phyloP scores from a whole-genome alignment of 64 coral and sea anemone species.

The Actinia equina region DNA sequence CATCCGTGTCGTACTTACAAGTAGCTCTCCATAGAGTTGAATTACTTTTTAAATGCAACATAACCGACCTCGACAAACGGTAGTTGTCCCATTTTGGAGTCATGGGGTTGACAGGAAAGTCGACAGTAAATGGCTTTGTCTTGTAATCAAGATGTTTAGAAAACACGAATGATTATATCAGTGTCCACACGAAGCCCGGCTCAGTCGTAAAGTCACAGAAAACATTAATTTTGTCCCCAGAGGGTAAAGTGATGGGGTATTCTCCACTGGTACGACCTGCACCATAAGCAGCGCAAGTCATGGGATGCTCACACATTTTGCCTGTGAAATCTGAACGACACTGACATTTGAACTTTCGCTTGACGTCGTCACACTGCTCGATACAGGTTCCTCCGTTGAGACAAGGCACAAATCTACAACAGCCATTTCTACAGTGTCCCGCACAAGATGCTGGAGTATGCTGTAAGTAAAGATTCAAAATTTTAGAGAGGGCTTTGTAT shows the following conservation, averaged over 20 bases:
- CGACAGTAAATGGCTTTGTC: background rate
- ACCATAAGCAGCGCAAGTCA: background rate
- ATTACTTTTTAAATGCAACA: background rate
- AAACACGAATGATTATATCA: conserved; percentile 38
- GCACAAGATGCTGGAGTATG: background rate
- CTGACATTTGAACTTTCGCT: conserved; percentile 49
- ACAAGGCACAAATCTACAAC: conserved; percentile 43
- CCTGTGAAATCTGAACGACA: conserved; percentile 35
- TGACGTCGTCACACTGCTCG: conserved; percentile 36
- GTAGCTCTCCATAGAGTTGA: background rate
- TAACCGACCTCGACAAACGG: background rate
- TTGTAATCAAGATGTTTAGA: background rate
- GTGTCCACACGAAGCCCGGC: conserved; percentile 51
- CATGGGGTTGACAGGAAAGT: background rate
- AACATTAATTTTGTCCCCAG: background rate
- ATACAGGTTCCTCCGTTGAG: conserved; percentile 40
- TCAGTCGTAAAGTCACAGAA: conserved; percentile 60
- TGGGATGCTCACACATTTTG: conserved; percentile 34
- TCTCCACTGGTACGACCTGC: background rate
- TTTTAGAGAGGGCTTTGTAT: background rate
- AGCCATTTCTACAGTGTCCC: conserved; percentile 40
- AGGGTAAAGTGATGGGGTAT: background rate
- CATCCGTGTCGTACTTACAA: conserved; percentile 4
- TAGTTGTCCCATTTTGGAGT: background rate
- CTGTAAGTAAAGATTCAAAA: background rate